Conservation (phyloP, 2,888 invertebrate species). For the Tachina grossa region DNA sequence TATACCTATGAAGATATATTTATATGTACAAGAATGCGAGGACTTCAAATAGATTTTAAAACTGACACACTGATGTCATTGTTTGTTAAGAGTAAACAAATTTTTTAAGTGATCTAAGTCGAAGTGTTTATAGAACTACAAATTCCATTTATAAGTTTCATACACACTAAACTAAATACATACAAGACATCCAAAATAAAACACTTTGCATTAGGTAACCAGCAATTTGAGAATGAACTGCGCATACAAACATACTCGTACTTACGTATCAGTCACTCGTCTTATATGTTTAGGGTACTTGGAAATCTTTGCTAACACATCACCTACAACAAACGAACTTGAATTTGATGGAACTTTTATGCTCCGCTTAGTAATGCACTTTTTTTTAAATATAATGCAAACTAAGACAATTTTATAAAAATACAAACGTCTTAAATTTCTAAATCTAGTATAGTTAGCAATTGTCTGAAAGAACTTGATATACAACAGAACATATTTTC, state of each 20-base stretch:
- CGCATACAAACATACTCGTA: not conserved
- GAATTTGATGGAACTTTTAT: constrained; percentile 60
- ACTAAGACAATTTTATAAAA: constrained; percentile 20
- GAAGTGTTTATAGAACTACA: not conserved
- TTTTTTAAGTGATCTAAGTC: constrained; percentile 19
- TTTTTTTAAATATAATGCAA: constrained; percentile 36
- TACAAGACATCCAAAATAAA: not conserved
- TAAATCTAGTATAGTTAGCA: constrained; percentile 17
- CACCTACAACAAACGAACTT: constrained; percentile 48
- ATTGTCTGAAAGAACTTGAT: constrained; percentile 40
- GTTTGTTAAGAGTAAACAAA: constrained; percentile 55
- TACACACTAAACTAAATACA: not conserved
- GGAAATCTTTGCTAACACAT: constrained; percentile 39
- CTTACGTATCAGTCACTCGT: not conserved
- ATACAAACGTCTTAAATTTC: constrained; percentile 58
- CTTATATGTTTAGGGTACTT: not conserved
- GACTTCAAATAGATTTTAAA: constrained; percentile 26
- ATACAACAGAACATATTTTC: constrained; percentile 21
- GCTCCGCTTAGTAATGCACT: constrained; percentile 74
- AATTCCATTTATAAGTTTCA: not conserved
- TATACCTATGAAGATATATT: constrained; percentile 10
- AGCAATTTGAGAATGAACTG: not conserved
- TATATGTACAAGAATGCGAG: constrained; percentile 8
- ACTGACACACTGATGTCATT: constrained; percentile 67
- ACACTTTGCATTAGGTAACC: not conserved